Evolutionary conservation across 92 coral and sea anemone genomes (phyloP).

Genomic region (Umimayanthus chanpuru): DNA sequence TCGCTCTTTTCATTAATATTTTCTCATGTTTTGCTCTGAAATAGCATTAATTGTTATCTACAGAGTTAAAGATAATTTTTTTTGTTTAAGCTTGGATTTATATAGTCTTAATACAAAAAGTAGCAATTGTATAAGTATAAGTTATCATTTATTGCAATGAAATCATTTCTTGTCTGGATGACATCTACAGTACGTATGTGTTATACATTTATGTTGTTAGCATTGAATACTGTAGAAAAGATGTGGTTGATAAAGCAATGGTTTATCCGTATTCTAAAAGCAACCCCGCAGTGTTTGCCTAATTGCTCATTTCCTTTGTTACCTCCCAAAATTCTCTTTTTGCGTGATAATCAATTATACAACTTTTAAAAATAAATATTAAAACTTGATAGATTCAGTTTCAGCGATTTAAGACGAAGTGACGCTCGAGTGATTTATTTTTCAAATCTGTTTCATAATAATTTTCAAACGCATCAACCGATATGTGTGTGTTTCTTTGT

Average conservation of each 20-base stretch:
- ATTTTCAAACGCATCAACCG: too few species aligned
- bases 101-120: background rate
- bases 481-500: too few species aligned
- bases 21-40: background rate
- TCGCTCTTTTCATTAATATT: background rate
- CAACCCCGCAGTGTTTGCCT: background rate
- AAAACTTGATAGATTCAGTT: background rate
- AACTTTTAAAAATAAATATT: too few species aligned
- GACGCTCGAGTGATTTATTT: too few species aligned
- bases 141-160: background rate
- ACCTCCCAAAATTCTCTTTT: background rate
- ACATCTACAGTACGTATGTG: background rate
- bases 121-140: background rate
- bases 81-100: too few species aligned
- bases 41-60: background rate
- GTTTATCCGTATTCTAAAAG: background rate
- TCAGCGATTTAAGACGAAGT: too few species aligned
- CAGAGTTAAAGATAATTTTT: background rate
- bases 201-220: background rate
- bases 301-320: background rate
- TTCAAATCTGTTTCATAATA: background rate
- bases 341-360: background rate
- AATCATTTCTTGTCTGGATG: background rate
- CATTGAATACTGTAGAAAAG: background rate
- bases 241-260: background rate